These are phyloP conservation scores for Palaemon carinicauda DNA, from an alignment of 1,140 invertebrate genomes.

Conservation along the genomic window DNA sequence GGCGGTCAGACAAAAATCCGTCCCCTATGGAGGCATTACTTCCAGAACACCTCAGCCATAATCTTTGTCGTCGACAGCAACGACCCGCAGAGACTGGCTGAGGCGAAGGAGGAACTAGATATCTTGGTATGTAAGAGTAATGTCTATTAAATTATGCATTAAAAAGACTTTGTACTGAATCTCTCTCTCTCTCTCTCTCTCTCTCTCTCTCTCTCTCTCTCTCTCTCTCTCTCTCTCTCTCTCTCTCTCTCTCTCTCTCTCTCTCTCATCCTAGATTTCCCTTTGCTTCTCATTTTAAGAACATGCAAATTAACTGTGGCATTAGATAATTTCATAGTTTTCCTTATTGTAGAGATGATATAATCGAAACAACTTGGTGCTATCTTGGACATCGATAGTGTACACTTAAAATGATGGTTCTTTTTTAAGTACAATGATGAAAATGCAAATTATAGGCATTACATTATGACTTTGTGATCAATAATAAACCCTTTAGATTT, in stretches of 20 bases:
- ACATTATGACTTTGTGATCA: too few relatives aligned
- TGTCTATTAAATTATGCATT: neutral
- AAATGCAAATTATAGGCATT: too few relatives aligned
- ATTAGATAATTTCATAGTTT: too few relatives aligned
- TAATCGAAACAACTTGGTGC: too few relatives aligned
- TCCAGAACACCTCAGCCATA: constrained; percentile 71
- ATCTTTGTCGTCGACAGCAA: constrained; percentile 62
- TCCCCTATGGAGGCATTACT: constrained; percentile 72
- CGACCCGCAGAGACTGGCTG: constrained; percentile 59
- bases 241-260: neutral
- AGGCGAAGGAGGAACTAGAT: constrained; percentile 61
- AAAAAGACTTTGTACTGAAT: neutral
- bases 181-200: neutral
- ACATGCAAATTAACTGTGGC: too few relatives aligned
- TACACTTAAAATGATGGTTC: too few relatives aligned
- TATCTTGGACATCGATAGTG: too few relatives aligned
- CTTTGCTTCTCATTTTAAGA: neutral
- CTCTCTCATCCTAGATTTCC: neutral
- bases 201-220: neutral
- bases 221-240: neutral
- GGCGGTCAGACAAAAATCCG: constrained; percentile 65
- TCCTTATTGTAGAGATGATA: too few relatives aligned
- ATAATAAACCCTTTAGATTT: too few relatives aligned
- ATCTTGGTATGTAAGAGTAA: constrained; percentile 37
- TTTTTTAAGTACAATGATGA: too few relatives aligned